phyloP scores from a whole-genome alignment of 2,113 vertebrate genomes.

The Odocoileus hemionus region DNA sequence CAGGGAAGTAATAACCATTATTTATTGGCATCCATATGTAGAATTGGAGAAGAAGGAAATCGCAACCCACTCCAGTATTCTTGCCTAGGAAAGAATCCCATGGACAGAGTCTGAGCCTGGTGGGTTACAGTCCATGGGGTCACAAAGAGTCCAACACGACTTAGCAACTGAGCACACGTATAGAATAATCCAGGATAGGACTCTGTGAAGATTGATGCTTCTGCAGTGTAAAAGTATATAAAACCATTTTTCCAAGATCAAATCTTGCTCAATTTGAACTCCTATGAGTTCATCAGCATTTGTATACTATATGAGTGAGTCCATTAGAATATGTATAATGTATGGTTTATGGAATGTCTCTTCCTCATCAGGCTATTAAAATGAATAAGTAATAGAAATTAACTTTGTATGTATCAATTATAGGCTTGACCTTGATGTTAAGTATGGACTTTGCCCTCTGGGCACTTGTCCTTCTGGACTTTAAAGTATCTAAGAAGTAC shows the following conservation, averaged over 20 bases:
- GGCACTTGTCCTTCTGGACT: not conserved
- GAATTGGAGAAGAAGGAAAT: not conserved
- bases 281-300: not conserved
- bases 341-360: not conserved
- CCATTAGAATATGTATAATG: not conserved
- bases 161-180: not conserved
- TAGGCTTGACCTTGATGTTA: not conserved
- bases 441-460: not conserved
- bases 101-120: not conserved
- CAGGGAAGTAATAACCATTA: not conserved
- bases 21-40: not conserved
- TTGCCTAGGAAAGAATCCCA: not conserved
- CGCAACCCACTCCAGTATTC: not conserved
- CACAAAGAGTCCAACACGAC: rapidly evolving
- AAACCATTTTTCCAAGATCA: not conserved
- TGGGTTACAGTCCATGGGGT: not conserved
- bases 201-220: not conserved
- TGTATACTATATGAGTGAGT: not conserved
- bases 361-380: constrained; percentile 13
- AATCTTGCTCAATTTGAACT: not conserved
- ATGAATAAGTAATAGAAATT: constrained; percentile 34
- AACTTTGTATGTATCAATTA: constrained; percentile 2
- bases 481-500: not conserved
- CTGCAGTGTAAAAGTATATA: not conserved
- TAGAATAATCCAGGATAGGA: not conserved